Evolutionary conservation across 1,140 invertebrate species (phyloP), one percentile per base, ranked within the genome.

Genomic region (Drosophila pallidifrons): DNA sequence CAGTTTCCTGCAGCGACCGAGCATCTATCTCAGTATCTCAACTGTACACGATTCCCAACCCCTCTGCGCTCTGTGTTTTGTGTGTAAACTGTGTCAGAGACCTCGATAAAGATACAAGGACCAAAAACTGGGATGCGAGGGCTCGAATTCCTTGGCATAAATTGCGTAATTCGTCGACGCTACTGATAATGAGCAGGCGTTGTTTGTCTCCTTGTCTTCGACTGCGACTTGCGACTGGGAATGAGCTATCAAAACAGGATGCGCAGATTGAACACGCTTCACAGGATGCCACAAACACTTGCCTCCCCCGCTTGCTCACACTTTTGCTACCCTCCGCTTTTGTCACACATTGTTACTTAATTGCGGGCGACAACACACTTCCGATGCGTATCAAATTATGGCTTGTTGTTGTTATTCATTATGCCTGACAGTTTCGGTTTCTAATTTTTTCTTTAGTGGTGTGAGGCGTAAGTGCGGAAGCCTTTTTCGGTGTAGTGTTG

Each of bases 381-480:
- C 85, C 85, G 80, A 81, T 89, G 74, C 67, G 81, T 88, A 88
- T 88, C 83, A 74, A 58, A 83, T 88, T 81, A 65, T 76, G 59
- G 6, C 57, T 57, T 57, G 57, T 74, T 76, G 41, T 79, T 60
- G 54, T 45, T 73, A 32, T 60, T 46, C 13, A 41, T 65, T 65
- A 15, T 57, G 28, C 38, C 57, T 66, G 45, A 54, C 47, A 66
- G 49, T 59, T 55, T 25, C 49, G 15, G n/a, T 5, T 49, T 25
- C 52, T 28, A 5, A 25, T 25, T 25, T 25, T 52, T 38, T 30
- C 6, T 46, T 28, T 3, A n/a, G 2, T 6, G 15, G 20, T n/a
- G 8, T 10, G 16, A 38, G 35, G 10, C 13, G 5, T n/a, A 46
- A 72, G 63, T 66, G 54, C 59, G 41, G 67, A 73, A 67, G 38